These are phyloP conservation scores for Stomatorhinus walkeri DNA, from an alignment of 2,797 vertebrate genomes.

Conservation along the genomic window DNA sequence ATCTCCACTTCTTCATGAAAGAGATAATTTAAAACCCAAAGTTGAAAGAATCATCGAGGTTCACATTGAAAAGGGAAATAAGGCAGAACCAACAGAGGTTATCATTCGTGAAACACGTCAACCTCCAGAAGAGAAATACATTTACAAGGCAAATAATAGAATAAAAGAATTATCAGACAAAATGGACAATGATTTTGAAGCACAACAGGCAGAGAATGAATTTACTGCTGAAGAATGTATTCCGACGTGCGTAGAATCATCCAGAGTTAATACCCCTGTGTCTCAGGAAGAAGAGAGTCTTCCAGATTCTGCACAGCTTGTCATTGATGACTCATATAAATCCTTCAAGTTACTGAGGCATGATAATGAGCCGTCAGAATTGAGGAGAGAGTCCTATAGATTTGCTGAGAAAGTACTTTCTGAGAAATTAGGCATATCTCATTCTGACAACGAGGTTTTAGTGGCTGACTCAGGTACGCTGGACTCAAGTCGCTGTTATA, in stretches of 20 bases:
- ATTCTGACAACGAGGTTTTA: conserved; percentile 87
- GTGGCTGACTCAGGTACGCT: conserved; percentile 73
- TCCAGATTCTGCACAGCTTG: conserved; percentile 90
- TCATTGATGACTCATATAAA: conserved; percentile 96
- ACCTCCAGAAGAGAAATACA: conserved; percentile 87
- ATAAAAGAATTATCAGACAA: conserved; percentile 80
- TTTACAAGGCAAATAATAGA: conserved; percentile 84
- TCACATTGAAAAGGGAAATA: conserved; percentile 97
- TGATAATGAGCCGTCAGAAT: conserved; percentile 94
- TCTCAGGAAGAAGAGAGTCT: conserved; percentile 97
- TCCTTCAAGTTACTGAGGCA: conserved; percentile 89
- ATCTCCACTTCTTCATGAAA: conserved; percentile 80
- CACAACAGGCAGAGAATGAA: conserved; percentile 87
- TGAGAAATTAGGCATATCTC: conserved; percentile 85
- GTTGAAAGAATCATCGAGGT: conserved; percentile 98
- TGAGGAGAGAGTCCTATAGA: conserved; percentile 94
- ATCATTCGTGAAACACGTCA: conserved; percentile 97
- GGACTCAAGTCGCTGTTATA: conserved; percentile 63
- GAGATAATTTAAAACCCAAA: conserved; percentile 95
- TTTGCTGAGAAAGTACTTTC: conserved; percentile 99
- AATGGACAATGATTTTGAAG: conserved; percentile 75
- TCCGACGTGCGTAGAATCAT: conserved; percentile 88
- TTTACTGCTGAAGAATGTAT: conserved; percentile 84
- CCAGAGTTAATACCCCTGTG: conserved; percentile 89
- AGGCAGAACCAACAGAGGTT: conserved; percentile 90